Evolutionary conservation across 2,888 invertebrate species (phyloP), one percentile per base, ranked within the genome.

Genomic region (Latrodectus hesperus): DNA sequence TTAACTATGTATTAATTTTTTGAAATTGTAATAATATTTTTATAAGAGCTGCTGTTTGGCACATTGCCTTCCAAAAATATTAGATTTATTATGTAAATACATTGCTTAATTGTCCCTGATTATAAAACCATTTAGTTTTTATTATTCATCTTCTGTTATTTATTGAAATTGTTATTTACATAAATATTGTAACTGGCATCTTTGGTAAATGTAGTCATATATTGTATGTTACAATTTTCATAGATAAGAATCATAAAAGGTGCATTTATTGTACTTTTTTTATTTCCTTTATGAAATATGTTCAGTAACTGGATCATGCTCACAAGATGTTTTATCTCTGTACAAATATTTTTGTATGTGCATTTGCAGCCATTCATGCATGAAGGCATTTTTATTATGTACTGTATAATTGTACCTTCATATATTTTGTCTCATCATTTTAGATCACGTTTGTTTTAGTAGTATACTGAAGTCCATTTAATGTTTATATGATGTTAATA

Each of bases 281-380:
- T 86, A 81, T 88, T 88, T 84, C 84, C 83, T 88, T 83, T 75
- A 77, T 76, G 72, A 88, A 88, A 88, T 88, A 38, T 88, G 79
- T 82, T 82, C 71, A 83, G 67, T 83, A 76, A 80, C 87, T 87
- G 77, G 72, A 70, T 80, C 87, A 88, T 88, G 88, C 88, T 88
- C 88, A 88, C 88, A 88, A 84, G 82, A 83, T 87, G 76, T 87
- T 87, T 80, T 87, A 88, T 88, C 84, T 88, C 88, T 88, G 88
- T 88, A 88, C 82, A 84, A 88, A 88, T 88, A 88, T 88, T 88
- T 88, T 88, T 88, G 88, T 88, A 88, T 88, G 88, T 88, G 88
- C 83, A 84, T 88, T 83, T 88, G 88, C 82, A 78, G 88, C 88
- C 88, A 80, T 82, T 84, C 76, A 82, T 81, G 81, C 80, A 88